A percentile compares a stretch with the other conserved stretches of the same genome.
Evolutionary conservation across 2,797 vertebrate genomes (phyloP).

Genomic region (Danio kyathit): DNA sequence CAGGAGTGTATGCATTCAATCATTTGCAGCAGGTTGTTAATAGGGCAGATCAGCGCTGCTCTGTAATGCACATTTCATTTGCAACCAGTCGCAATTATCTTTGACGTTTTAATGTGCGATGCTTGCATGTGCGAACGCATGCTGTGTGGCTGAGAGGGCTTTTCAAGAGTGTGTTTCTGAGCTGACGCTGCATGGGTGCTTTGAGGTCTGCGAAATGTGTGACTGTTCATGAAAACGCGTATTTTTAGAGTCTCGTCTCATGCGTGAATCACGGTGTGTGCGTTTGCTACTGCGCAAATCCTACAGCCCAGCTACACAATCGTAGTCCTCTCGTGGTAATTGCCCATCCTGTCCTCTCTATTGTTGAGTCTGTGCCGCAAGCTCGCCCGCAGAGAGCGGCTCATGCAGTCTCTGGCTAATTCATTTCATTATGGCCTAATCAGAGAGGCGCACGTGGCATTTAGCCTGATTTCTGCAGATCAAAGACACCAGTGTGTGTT

Average conservation of each 20-base stretch:
- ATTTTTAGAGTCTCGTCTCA: not conserved
- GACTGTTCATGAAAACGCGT: not conserved
- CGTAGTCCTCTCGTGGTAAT: constrained; percentile 33
- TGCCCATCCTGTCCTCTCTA: constrained; percentile 29
- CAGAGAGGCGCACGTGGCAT: constrained; percentile 52
- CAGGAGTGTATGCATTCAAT: not conserved
- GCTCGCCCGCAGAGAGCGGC: constrained; percentile 21
- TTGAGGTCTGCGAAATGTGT: not conserved
- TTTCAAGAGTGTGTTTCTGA: not conserved
- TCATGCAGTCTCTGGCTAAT: constrained; percentile 55
- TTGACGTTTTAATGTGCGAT: constrained; percentile 21
- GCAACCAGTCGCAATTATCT: constrained; percentile 22
- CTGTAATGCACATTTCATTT: constrained; percentile 37
- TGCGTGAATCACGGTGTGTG: constrained; percentile 13
- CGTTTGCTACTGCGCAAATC: constrained; percentile 7
- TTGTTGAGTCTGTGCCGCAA: constrained; percentile 11
- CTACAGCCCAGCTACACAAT: not conserved
- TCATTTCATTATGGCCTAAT: constrained; percentile 62
- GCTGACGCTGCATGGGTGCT: not conserved
- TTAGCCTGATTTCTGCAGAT: constrained; percentile 55
- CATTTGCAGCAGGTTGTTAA: constrained; percentile 10
- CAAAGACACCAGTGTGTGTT: constrained; percentile 50
- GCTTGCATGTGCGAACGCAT: constrained; percentile 23
- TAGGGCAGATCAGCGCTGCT: not conserved
- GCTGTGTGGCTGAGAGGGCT: constrained; percentile 1